These are phyloP conservation scores for Lycaena phlaeas DNA, from an alignment of 2,888 invertebrate species.

Conservation along the genomic window DNA sequence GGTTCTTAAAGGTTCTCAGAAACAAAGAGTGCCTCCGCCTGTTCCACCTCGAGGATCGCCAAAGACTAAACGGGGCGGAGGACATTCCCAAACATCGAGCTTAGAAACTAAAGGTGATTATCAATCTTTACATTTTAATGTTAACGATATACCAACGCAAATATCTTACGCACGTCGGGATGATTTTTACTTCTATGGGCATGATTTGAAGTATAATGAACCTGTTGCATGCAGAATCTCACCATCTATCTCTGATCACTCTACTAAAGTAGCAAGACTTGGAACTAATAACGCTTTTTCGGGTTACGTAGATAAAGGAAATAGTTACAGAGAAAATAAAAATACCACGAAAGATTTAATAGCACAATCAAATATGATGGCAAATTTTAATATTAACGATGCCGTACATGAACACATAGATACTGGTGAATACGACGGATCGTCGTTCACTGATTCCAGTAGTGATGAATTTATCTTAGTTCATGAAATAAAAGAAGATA, in stretches of 20 bases:
- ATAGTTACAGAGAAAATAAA: conserved; percentile 49
- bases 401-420: conserved; percentile 54
- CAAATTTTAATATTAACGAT: conserved; percentile 55
- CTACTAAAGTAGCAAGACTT: conserved; percentile 46
- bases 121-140: conserved; percentile 46
- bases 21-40: conserved; percentile 88
- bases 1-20: conserved; percentile 80
- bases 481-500: conserved; percentile 31
- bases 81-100: conserved; percentile 48
- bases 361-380: conserved; percentile 61
- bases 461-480: conserved; percentile 51
- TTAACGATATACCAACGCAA: conserved; percentile 50
- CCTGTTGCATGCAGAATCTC: conserved; percentile 52
- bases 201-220: conserved; percentile 57
- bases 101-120: conserved; percentile 67
- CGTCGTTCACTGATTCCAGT: conserved; percentile 55
- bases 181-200: conserved; percentile 58
- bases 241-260: conserved; percentile 51
- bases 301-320: conserved; percentile 50
- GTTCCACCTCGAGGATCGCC: conserved; percentile 90
- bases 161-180: conserved; percentile 59
- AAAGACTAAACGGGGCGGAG: conserved; percentile 73
- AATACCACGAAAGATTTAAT: conserved; percentile 46
- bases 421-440: conserved; percentile 53
- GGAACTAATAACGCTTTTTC: conserved; percentile 52